Base-by-base conservation (phyloP, 2,113 vertebrate species). In the Macaca nemestrina region DNA sequence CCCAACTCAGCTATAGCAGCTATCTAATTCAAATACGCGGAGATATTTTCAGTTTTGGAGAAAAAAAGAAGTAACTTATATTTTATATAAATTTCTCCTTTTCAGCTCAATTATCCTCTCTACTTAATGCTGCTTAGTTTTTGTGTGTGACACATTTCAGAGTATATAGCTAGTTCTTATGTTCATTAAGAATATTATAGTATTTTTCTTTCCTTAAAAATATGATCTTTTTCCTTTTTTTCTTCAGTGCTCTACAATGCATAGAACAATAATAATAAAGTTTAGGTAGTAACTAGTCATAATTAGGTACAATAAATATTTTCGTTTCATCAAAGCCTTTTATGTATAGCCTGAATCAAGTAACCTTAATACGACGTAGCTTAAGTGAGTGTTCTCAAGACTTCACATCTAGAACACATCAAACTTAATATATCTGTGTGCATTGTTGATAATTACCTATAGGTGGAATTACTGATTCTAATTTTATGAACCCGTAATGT, bases 161-260 rank as follows among this genome's bases (percentile, higher is more conserved):
- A 30, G 12, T 80, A 83, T 64, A 32, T 20, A 55, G 18, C 50
- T 22, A 68, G 6, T 35, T 92, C 22, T 64, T 96, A 68, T 75
- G 7, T 83, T 84, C 30, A n/a, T n/a, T 81, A 64, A 78, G 43
- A 93, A 38, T 84, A 85, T 72, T 76, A 43, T 12, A 11, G 43
- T 80, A 92, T 35, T 96, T 86, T 89, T 68, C 57, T 88, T 61
- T 92, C 6, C 45, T 87, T 83, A 57, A 89, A 89, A 89, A 57
- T 92, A 22, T 67, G 8, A 68, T 84, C 8, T 73, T 55, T 16
- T n/a, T 75, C 17, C 10, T 79, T 93, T 93, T 61, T 94, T 81
- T 93, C 38, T 59, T 92, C 5, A 45, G 8, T 92, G 30, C 10
- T 91, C 8, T 3, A 20, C 11, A 43, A 84, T 10, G 27, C 20